Percentiles rank a stretch among this genome's conserved stretches.
Conservation (phyloP, 2,888 invertebrate species). For the Deilephila porcellus region DNA sequence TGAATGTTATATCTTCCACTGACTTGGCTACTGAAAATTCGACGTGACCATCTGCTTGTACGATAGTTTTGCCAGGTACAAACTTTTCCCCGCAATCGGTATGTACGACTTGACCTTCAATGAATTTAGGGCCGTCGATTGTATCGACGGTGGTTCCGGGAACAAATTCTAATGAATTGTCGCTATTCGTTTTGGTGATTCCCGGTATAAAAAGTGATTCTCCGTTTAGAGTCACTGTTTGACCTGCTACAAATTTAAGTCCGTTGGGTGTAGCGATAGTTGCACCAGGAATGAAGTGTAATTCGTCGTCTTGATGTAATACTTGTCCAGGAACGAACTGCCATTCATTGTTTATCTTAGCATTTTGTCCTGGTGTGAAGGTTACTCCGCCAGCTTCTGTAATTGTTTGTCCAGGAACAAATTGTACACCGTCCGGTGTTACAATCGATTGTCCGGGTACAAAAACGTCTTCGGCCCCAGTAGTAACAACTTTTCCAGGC, state of each 20-base stretch:
- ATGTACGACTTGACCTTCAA: constrained; percentile 87
- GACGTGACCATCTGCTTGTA: constrained; percentile 77
- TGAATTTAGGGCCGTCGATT: constrained; percentile 86
- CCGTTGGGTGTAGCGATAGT: constrained; percentile 86
- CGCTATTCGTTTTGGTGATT: constrained; percentile 74
- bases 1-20: constrained; percentile 83
- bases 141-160: constrained; percentile 87
- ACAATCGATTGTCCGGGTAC: constrained; percentile 87
- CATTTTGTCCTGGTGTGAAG: constrained; percentile 87
- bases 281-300: constrained; percentile 87
- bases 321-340: constrained; percentile 88
- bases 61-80: constrained; percentile 85
- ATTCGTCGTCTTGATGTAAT: constrained; percentile 81
- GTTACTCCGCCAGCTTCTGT: constrained; percentile 76
- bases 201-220: constrained; percentile 86
- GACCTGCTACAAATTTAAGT: constrained; percentile 87
- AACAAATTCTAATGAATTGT: constrained; percentile 79
- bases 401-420: constrained; percentile 87
- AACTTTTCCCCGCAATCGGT: constrained; percentile 86
- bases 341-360: constrained; percentile 82
- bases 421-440: constrained; percentile 85
- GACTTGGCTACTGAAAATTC: constrained; percentile 85
- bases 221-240: constrained; percentile 80
- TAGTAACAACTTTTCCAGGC: constrained; percentile 83
- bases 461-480: constrained; percentile 80